A percentile compares a stretch with the other conserved stretches of the same genome.
phyloP scores from a whole-genome alignment of 1,140 invertebrate genomes.

The Archegozetes longisetosus region DNA sequence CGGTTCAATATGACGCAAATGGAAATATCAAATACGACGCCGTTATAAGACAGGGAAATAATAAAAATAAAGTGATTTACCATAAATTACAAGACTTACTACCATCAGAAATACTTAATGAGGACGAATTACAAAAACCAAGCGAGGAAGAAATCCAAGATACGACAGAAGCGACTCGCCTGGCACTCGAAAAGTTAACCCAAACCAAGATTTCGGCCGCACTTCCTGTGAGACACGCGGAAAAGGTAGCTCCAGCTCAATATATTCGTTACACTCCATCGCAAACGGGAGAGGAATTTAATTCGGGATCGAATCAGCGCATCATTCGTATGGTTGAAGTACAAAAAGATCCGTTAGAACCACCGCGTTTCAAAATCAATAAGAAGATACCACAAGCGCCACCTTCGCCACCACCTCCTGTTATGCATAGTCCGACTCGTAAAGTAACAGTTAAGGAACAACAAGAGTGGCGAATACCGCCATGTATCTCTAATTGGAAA shows the following conservation, averaged over 20 bases:
- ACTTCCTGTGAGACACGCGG: slow-evolving; percentile 76
- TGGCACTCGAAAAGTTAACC: slow-evolving; percentile 68
- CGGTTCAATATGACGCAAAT: slow-evolving; percentile 78
- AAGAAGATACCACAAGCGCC: slow-evolving; percentile 70
- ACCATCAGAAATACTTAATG: slow-evolving; percentile 77
- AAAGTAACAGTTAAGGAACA: slow-evolving; percentile 97
- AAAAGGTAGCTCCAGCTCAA: slow-evolving; percentile 77
- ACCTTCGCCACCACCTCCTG: slow-evolving; percentile 90
- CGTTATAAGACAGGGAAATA: slow-evolving; percentile 82
- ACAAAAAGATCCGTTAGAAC: slow-evolving; percentile 95
- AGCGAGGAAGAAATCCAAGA: slow-evolving; percentile 45
- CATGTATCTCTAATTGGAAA: slow-evolving; percentile 99
- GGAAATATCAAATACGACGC: slow-evolving; percentile 95
- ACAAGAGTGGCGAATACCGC: slow-evolving; percentile 99
- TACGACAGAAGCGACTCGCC: slow-evolving; percentile 59
- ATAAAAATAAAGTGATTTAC: slow-evolving; percentile 88
- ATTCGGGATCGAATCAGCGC: slow-evolving; percentile 91
- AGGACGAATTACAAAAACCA: slow-evolving; percentile 69
- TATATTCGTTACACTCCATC: slow-evolving; percentile 96
- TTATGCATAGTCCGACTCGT: slow-evolving; percentile 91
- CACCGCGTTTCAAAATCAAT: slow-evolving; percentile 74
- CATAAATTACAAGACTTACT: slow-evolving; percentile 84
- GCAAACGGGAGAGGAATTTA: slow-evolving; percentile 84
- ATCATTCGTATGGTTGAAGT: slow-evolving; percentile 93
- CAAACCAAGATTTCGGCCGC: slow-evolving; percentile 73